A percentile compares a stretch with the other conserved stretches of the same genome.
Evolutionary conservation across 2,113 vertebrate genomes (phyloP).

Genomic region (Serinus canaria): DNA sequence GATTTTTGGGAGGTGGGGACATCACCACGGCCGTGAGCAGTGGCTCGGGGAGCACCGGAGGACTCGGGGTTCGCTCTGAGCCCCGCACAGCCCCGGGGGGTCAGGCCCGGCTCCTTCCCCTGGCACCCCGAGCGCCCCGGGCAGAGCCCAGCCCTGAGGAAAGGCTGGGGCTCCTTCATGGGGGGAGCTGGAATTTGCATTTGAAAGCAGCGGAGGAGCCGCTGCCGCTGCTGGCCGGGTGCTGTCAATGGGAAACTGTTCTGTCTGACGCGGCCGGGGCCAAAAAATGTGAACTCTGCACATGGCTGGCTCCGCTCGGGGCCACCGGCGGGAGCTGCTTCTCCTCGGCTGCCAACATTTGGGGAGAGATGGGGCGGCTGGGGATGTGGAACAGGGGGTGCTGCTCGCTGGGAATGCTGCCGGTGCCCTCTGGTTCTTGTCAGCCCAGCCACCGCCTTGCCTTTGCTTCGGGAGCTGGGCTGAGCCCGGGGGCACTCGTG

Average conservation of each 20-base stretch:
- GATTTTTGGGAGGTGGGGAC: neutral
- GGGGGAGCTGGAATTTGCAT: conserved; percentile 27
- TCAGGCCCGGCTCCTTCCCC: neutral
- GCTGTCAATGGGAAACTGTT: conserved; percentile 54
- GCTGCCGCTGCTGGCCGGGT: neutral
- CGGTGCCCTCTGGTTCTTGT: accelerated
- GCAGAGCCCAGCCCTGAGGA: neutral
- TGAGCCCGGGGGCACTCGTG: accelerated
- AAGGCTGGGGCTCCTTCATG: neutral
- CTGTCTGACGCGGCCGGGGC: neutral
- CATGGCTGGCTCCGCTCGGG: neutral
- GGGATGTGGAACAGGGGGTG: neutral
- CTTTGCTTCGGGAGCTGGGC: neutral
- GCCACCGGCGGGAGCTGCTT: neutral
- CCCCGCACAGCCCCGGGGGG: accelerated
- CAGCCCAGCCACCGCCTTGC: neutral
- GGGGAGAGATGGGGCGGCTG: neutral
- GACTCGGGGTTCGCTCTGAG: accelerated
- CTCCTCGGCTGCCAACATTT: neutral
- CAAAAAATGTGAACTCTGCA: conserved; percentile 21
- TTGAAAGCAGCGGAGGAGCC: conserved; percentile 15
- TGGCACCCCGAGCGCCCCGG: accelerated
- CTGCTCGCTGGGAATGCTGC: neutral
- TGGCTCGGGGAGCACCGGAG: accelerated
- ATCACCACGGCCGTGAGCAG: accelerated